Evolutionary conservation across 2,888 invertebrate genomes (phyloP).

Genomic region (Leptothorax acervorum): DNA sequence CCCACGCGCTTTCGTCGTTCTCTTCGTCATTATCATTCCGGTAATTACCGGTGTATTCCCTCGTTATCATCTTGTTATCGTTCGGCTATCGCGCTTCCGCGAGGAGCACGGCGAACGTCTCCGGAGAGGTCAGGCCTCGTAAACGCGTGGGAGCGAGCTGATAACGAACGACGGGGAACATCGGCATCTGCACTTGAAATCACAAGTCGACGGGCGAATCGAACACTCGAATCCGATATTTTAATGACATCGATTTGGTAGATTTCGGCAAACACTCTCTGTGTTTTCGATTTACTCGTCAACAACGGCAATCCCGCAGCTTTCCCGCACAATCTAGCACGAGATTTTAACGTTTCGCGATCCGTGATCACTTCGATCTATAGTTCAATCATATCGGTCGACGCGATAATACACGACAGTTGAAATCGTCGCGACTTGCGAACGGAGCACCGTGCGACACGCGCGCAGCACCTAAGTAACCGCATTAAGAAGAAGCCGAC

Average conservation of each 20-base stretch:
- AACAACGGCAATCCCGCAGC: not conserved
- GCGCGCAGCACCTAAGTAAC: constrained; percentile 65
- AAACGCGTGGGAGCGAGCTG: constrained; percentile 35
- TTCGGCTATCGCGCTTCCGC: constrained; percentile 73
- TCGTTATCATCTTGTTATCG: constrained; percentile 83
- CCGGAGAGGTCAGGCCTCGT: constrained; percentile 54
- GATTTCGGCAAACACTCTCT: not conserved
- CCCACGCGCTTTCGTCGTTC: constrained; percentile 63
- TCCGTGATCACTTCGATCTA: not conserved
- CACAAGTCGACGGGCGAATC: not conserved
- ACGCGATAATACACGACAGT: constrained; percentile 37
- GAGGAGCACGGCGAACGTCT: constrained; percentile 63
- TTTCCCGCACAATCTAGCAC: not conserved
- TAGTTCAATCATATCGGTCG: not conserved
- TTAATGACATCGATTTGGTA: not conserved
- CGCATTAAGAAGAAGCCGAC: constrained; percentile 73
- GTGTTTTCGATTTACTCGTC: not conserved
- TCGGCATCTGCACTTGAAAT: constrained; percentile 20
- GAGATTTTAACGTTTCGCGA: not conserved
- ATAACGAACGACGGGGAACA: constrained; percentile 25
- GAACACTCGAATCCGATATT: not conserved
- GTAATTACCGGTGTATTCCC: constrained; percentile 83
- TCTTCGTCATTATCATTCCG: constrained; percentile 83
- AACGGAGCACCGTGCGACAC: constrained; percentile 7
- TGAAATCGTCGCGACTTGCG: constrained; percentile 3